A percentile compares a stretch with the other conserved stretches of the same genome.
phyloP scores from a whole-genome alignment of 2,888 invertebrate species.

The Aspidiotus rigidus region DNA sequence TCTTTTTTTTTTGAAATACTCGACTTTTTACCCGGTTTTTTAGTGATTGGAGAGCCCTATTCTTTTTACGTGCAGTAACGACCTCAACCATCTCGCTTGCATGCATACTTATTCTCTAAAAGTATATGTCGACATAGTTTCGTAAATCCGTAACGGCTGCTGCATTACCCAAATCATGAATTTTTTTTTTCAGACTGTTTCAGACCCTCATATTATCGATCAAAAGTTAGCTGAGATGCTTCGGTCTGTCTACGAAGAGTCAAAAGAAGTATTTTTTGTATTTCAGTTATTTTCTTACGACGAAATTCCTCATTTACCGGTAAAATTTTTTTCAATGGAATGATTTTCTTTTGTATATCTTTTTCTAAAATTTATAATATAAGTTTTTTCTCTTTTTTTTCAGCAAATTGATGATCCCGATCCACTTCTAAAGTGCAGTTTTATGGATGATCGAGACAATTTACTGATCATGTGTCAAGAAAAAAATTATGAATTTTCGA shows the following conservation, averaged over 20 bases:
- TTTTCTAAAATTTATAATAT: neutral
- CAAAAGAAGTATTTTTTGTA: slow-evolving; percentile 12
- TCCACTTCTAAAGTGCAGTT: neutral
- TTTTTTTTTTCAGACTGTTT: too few species aligned
- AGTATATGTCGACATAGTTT: too few species aligned
- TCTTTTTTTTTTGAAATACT: too few species aligned
- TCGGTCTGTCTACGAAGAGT: neutral
- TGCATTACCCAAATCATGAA: too few species aligned
- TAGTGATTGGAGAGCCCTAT: too few species aligned
- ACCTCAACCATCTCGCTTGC: too few species aligned
- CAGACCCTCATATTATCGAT: too few species aligned
- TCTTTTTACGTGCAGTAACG: too few species aligned
- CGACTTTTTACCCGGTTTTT: too few species aligned
- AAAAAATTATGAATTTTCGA: slow-evolving; percentile 2
- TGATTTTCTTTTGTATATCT: neutral
- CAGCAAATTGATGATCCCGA: slow-evolving; percentile 5
- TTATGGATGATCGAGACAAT: slow-evolving; percentile 5
- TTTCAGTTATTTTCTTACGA: neutral
- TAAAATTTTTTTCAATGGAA: neutral
- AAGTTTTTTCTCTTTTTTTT: neutral
- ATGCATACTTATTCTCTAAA: too few species aligned
- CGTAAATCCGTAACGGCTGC: too few species aligned
- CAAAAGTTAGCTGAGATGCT: neutral
- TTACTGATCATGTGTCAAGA: slow-evolving; percentile 1
- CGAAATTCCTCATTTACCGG: neutral